Conservation (phyloP, 2,888 invertebrate species). For the Meta bourneti region DNA sequence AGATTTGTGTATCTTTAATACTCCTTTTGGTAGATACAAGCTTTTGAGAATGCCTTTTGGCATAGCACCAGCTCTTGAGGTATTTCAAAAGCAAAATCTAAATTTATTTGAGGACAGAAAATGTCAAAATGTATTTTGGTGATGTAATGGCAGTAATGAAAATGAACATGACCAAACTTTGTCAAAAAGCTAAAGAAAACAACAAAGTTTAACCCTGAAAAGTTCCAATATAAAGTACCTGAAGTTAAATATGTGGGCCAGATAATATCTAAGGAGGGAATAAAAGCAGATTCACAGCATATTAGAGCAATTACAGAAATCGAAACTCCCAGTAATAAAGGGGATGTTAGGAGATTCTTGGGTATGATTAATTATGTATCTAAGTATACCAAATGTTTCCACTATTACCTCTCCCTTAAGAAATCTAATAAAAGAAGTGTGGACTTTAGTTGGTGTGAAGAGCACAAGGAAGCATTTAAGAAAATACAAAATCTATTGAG, state of each 20-base stretch:
- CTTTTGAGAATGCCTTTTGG: too few relatives aligned
- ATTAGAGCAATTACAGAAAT: constrained; percentile 17
- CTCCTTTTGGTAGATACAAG: constrained; percentile 53
- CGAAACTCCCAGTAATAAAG: constrained; percentile 21
- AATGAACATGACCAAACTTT: constrained; percentile 7
- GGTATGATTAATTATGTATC: constrained; percentile 39
- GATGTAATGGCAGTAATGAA: not conserved
- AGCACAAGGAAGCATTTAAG: too few relatives aligned
- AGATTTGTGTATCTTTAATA: constrained; percentile 55
- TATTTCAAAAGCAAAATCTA: too few relatives aligned
- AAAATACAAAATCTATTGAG: too few relatives aligned
- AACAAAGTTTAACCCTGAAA: constrained; percentile 24
- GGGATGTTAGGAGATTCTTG: constrained; percentile 7
- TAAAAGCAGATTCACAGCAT: constrained; percentile 11
- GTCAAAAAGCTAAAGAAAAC: too few relatives aligned
- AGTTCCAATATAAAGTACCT: too few relatives aligned
- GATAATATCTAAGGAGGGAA: constrained; percentile 10
- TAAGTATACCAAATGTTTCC: constrained; percentile 35
- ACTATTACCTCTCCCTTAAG: constrained; percentile 10
- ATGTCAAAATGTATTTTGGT: too few relatives aligned
- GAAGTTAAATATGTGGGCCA: too few relatives aligned
- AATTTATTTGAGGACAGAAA: too few relatives aligned
- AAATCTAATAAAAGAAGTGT: not conserved
- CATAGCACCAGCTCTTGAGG: too few relatives aligned
- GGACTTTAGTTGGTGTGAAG: too few relatives aligned